A percentile compares a stretch with the other conserved stretches of the same genome.
Conservation (phyloP, 2,113 vertebrate genomes). For the Sceloporus tristichus region DNA sequence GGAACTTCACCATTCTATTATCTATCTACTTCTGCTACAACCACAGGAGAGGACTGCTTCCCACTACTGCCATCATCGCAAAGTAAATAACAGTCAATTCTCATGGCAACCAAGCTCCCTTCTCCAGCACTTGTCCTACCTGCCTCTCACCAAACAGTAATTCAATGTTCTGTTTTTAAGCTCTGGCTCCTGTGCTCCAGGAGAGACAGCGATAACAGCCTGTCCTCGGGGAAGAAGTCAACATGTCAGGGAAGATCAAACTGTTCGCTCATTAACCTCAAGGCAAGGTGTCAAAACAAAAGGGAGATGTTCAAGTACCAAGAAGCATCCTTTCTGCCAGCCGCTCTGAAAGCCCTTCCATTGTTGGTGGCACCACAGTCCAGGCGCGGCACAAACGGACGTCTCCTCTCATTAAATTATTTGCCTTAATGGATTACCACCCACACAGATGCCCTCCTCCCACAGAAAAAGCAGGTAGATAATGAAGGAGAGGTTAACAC, state of each 20-base stretch:
- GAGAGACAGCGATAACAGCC: background rate
- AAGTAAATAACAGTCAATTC: background rate
- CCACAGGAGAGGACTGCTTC: background rate
- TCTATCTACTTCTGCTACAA: fast-evolving
- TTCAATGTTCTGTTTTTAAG: background rate
- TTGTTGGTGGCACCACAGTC: background rate
- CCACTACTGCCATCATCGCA: background rate
- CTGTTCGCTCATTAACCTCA: constrained; percentile 25
- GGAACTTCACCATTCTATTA: background rate
- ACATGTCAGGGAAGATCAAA: constrained; percentile 14
- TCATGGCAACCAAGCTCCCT: too few species aligned
- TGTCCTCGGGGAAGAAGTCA: constrained; percentile 4
- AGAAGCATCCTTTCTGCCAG: constrained; percentile 34
- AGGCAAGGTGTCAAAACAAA: constrained; percentile 38
- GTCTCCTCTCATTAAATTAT: constrained; percentile 9
- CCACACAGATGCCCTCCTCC: background rate
- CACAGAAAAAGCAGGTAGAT: background rate
- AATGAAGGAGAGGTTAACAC: background rate
- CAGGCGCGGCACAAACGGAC: background rate
- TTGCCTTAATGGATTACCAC: background rate
- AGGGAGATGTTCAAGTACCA: constrained; percentile 19
- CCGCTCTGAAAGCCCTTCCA: background rate
- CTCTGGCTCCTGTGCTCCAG: background rate
- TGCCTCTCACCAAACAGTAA: background rate
- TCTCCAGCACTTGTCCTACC: background rate